These are phyloP conservation scores for cat (Felis catus) DNA, from an alignment of 2,113 vertebrate genomes.

Conservation along the genomic window F.catus_Fca126_mat1.0 CM031420.1:24174001-24174500, in stretches of 20 bases:
- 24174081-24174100: neutral
- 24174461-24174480: neutral
- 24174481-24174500: neutral
- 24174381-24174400: neutral
- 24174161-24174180: neutral
- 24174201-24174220: neutral
- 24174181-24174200: neutral
- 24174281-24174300: neutral
- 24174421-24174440: neutral
- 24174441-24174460: neutral
- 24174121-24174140: neutral
- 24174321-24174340: neutral
- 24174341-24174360: fast-evolving
- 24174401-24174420: neutral
- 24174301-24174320: no score
- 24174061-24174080: neutral
- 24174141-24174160: neutral
- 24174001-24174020: neutral
- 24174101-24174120: neutral
- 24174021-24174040: neutral
- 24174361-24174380: neutral
- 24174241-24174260: no score
- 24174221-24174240: no score
- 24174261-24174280: neutral
- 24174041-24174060: neutral